Base-by-base conservation (phyloP, 2,797 vertebrate genomes). In the Trematomus bernacchii region DNA sequence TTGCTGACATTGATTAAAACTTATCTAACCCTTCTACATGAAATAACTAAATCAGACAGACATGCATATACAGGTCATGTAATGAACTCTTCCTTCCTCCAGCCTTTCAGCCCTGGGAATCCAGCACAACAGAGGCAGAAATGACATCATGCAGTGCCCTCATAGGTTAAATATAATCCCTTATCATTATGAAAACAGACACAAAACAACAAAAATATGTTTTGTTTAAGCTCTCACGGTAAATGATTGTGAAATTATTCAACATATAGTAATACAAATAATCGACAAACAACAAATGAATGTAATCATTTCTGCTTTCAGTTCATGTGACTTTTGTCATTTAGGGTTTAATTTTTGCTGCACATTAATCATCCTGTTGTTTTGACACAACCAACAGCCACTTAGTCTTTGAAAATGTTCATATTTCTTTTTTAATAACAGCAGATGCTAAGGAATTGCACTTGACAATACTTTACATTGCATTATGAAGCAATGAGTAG, bases 101-200 rank as follows among this genome's bases (percentile, higher is more conserved):
- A 82, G 71, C 79, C 82, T 88, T 64, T 48, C 63, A 87, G 86
- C 64, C 85, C 89, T 91, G 87, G 85, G 86, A 88, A 91, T 82
- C 62, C 42, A 76, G 76, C 67, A 64, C 67, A 75, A 55, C 69
- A 79, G 2, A 66, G 63, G 79, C 73, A 74, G 48, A 42, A 59
- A 65, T 89, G 85, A 89, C 82, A 88, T 87, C 86, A 92, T 74
- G 52, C 62, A 33, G 33, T 51, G 47, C 71, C 52, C 63, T 53
- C 43, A 33, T 27, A 76, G 79, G 71, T 85, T 84, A 87, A 37
- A 33, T 52, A 71, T 61, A 69, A 72, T 61, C 18, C 67, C 42
- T 64, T 84, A 76, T 77, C 73, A 60, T 70, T 58, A 62, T 27
- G 40, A 76, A 23, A 73, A 69, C 53, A 78, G 33, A 66, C 62